These are phyloP conservation scores for Parasteatoda tepidariorum DNA, from an alignment of 1,140 invertebrate genomes.

Conservation along the genomic window DNA sequence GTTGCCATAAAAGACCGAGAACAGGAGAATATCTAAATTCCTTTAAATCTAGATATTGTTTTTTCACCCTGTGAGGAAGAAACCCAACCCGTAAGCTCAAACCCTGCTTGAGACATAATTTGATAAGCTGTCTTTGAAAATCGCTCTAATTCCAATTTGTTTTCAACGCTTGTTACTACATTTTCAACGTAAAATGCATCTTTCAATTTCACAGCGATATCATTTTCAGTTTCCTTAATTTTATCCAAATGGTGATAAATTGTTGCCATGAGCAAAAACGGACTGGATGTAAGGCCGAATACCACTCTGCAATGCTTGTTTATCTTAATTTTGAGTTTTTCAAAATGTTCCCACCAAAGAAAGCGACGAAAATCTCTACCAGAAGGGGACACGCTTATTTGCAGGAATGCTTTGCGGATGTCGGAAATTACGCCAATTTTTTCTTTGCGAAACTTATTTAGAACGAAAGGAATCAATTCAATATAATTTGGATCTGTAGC, in stretches of 20 bases:
- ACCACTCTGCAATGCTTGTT: neutral
- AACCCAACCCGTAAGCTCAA: conserved; percentile 6
- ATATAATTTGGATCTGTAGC: conserved; percentile 1
- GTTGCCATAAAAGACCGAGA: neutral
- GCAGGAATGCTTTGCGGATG: neutral
- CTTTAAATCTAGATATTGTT: neutral
- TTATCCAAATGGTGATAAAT: neutral
- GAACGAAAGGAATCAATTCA: neutral
- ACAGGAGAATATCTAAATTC: neutral
- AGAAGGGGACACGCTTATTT: neutral
- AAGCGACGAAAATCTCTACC: neutral
- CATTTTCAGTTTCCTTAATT: neutral
- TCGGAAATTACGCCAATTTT: neutral
- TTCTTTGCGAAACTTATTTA: neutral
- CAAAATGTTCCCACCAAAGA: conserved; percentile 1
- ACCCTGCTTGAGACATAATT: neutral
- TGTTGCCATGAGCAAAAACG: neutral
- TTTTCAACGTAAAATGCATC: neutral
- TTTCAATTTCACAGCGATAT: neutral
- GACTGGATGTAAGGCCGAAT: neutral
- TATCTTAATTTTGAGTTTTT: neutral
- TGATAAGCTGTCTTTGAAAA: neutral
- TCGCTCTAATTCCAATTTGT: neutral
- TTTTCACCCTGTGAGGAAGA: neutral
- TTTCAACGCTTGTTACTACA: neutral